Conservation (phyloP, 2,797 vertebrate species). For the Perodicticus potto region DNA sequence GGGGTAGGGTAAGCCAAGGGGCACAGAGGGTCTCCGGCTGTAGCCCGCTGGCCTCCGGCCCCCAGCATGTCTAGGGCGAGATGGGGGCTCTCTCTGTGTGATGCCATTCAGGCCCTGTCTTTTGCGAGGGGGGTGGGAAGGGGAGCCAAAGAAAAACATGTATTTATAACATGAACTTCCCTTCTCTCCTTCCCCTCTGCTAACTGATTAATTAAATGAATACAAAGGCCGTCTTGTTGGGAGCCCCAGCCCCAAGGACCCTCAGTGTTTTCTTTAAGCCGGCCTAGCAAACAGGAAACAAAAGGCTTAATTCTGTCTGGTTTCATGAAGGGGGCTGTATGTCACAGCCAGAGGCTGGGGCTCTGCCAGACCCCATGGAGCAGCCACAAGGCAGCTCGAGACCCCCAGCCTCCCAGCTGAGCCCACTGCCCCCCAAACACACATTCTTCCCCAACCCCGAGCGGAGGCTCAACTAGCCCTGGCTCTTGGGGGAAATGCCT, state of each 20-base stretch:
- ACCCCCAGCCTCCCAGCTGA: constrained; percentile 43
- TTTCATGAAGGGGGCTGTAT: constrained; percentile 83
- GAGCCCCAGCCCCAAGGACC: constrained; percentile 78
- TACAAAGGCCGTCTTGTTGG: constrained; percentile 91
- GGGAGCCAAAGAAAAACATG: constrained; percentile 80
- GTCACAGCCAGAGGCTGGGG: constrained; percentile 82
- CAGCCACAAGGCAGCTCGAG: constrained; percentile 75
- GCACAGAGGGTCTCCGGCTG: constrained; percentile 57
- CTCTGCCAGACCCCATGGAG: constrained; percentile 65
- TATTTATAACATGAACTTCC: constrained; percentile 86
- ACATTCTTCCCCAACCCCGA: neutral
- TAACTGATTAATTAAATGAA: constrained; percentile 89
- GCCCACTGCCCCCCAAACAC: constrained; percentile 43
- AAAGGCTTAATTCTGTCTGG: constrained; percentile 89
- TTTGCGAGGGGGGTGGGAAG: constrained; percentile 3
- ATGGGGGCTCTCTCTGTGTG: constrained; percentile 62
- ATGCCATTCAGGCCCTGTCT: constrained; percentile 78
- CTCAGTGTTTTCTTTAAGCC: constrained; percentile 82
- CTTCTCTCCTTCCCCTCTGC: constrained; percentile 84
- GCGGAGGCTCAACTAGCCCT: neutral
- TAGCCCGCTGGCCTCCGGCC: constrained; percentile 27
- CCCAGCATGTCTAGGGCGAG: constrained; percentile 51
- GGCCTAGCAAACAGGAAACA: constrained; percentile 88
- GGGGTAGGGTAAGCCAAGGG: neutral
- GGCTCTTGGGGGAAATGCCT: constrained; percentile 86